Percentiles rank a stretch among this genome's conserved stretches.
phyloP scores from a whole-genome alignment of 2,113 vertebrate species.

The Oryzias javanicus region DNA sequence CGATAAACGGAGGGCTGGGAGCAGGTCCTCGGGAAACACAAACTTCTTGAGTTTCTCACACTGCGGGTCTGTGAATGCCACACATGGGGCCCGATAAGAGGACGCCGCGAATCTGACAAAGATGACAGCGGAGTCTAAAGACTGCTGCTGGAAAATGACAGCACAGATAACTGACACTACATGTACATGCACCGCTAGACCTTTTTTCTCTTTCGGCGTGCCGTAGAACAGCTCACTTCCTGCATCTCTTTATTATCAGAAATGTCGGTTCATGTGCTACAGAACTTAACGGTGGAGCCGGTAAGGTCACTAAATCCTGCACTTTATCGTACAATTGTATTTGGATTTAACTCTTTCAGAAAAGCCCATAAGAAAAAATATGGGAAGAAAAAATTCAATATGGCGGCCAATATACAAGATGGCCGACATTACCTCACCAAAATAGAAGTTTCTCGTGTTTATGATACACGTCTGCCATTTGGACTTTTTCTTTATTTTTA shows the following conservation, averaged over 20 bases:
- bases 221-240: not conserved
- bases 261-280: conserved; percentile 27
- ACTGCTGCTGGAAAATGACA: conserved; percentile 22
- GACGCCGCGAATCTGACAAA: conserved; percentile 40
- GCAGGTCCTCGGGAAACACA: conserved; percentile 26
- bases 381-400: too few species aligned
- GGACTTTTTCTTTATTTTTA: too few species aligned
- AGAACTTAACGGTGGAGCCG: not conserved
- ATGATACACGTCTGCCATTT: too few species aligned
- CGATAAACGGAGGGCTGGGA: conserved; percentile 39
- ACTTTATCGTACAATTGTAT: too few species aligned
- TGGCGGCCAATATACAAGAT: too few species aligned
- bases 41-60: conserved; percentile 44
- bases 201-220: conserved; percentile 5
- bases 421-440: too few species aligned
- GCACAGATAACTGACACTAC: conserved; percentile 39
- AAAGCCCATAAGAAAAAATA: too few species aligned
- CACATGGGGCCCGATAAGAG: conserved; percentile 51
- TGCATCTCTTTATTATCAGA: not conserved
- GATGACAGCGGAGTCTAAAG: conserved; percentile 43
- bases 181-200: conserved; percentile 1
- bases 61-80: conserved; percentile 45
- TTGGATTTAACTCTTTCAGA: too few species aligned
- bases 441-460: too few species aligned
- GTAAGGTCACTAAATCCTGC: too few species aligned